Evolutionary conservation across 2,797 vertebrate genomes (phyloP).

Genomic region (Paramormyrops hopkinsi): DNA sequence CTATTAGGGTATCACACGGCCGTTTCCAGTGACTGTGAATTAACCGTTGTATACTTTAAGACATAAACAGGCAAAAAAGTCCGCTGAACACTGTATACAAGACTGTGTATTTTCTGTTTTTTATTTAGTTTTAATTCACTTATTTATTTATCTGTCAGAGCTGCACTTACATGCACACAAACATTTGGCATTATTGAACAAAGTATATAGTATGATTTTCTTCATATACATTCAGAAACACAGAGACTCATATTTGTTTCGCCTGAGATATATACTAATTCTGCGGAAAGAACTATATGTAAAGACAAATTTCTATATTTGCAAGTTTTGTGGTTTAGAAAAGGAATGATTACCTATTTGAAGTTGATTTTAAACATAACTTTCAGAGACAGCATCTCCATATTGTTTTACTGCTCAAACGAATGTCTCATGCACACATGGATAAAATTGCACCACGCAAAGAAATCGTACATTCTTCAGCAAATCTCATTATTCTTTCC

Average conservation of each 20-base stretch:
- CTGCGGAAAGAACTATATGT: conserved; percentile 65
- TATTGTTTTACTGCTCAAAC: conserved; percentile 55
- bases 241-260: not conserved
- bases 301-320: conserved; percentile 98
- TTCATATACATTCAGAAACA: not conserved
- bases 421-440: conserved; percentile 49
- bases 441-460: conserved; percentile 52
- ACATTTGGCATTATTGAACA: conserved; percentile 58
- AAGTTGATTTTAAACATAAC: conserved; percentile 74
- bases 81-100: conserved; percentile 51
- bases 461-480: conserved; percentile 47
- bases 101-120: conserved; percentile 19
- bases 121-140: conserved; percentile 42
- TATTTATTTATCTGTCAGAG: conserved; percentile 58
- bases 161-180: conserved; percentile 49
- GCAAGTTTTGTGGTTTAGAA: conserved; percentile 84
- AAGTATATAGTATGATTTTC: conserved; percentile 21
- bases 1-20: conserved; percentile 77
- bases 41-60: conserved; percentile 83
- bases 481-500: conserved; percentile 39
- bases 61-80: conserved; percentile 59
- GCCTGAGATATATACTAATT: conserved; percentile 52
- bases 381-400: conserved; percentile 60
- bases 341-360: conserved; percentile 65
- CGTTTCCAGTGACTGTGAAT: conserved; percentile 85